These are phyloP conservation scores for Cherax quadricarinatus DNA, from an alignment of 1,140 invertebrate species.

Conservation along the genomic window DNA sequence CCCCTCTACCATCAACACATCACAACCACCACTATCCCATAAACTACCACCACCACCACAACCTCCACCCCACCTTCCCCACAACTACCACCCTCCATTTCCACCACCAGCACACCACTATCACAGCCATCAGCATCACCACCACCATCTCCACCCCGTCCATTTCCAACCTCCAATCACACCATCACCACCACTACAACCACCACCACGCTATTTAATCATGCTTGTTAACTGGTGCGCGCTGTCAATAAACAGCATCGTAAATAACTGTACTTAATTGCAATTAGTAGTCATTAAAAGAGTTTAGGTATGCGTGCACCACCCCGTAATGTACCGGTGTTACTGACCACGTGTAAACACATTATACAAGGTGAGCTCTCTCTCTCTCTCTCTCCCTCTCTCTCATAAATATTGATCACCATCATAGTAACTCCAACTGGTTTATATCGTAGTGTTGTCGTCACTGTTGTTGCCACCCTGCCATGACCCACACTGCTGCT, in stretches of 20 bases:
- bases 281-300: not conserved
- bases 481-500: too few species aligned
- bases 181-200: not conserved
- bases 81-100: too few species aligned
- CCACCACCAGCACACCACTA: too few species aligned
- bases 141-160: not conserved
- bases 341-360: not conserved
- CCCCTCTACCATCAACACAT: too few species aligned
- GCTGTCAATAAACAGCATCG: not conserved
- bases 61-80: too few species aligned
- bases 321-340: not conserved
- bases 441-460: not conserved
- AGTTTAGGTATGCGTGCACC: not conserved
- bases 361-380: not conserved
- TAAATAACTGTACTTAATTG: not conserved
- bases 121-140: not conserved
- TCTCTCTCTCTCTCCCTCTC: too few species aligned
- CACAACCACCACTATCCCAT: too few species aligned
- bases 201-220: not conserved
- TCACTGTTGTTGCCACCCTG: too few species aligned
- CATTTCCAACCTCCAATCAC: not conserved
- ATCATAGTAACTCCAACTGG: not conserved
- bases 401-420: not conserved
- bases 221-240: not conserved
- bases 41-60: too few species aligned